Evolutionary conservation across 2,888 invertebrate genomes (phyloP).

Genomic region (Cistogaster globosa): DNA sequence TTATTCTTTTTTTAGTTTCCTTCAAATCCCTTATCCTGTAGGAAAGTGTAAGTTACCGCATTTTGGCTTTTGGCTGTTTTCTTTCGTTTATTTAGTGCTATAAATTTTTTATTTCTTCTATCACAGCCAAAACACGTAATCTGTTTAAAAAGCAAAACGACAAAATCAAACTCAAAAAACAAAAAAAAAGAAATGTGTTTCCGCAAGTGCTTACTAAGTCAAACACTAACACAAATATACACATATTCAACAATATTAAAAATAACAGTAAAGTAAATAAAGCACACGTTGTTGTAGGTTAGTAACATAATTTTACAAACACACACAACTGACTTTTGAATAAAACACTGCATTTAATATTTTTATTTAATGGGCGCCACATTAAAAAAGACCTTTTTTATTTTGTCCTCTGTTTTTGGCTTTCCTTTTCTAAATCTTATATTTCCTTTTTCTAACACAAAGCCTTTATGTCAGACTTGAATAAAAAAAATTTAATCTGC

Average conservation of each 20-base stretch:
- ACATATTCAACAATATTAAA: background rate
- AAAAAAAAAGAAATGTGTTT: constrained; percentile 29
- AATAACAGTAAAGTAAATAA: constrained; percentile 10
- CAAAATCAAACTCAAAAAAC: background rate
- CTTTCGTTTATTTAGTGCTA: constrained; percentile 38
- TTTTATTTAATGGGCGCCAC: background rate
- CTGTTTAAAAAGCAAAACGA: background rate
- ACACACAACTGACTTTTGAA: background rate
- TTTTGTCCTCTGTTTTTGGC: background rate
- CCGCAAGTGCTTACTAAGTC: constrained; percentile 44
- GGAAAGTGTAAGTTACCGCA: constrained; percentile 11
- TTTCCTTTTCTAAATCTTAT: constrained; percentile 47
- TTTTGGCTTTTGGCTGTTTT: constrained; percentile 20
- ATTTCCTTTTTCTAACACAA: constrained; percentile 51
- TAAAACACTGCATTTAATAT: background rate
- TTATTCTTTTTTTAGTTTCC: background rate
- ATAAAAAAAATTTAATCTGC: constrained; percentile 17
- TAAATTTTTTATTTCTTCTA: constrained; percentile 22
- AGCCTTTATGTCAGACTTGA: constrained; percentile 45
- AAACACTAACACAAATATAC: constrained; percentile 26
- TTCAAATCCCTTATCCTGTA: background rate
- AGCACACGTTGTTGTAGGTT: constrained; percentile 64
- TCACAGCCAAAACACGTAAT: constrained; percentile 33
- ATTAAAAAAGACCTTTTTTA: background rate
- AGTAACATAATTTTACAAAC: constrained; percentile 49